Evolutionary conservation across 1,140 invertebrate genomes (phyloP).

Genomic region (Dendroctonus valens): DNA sequence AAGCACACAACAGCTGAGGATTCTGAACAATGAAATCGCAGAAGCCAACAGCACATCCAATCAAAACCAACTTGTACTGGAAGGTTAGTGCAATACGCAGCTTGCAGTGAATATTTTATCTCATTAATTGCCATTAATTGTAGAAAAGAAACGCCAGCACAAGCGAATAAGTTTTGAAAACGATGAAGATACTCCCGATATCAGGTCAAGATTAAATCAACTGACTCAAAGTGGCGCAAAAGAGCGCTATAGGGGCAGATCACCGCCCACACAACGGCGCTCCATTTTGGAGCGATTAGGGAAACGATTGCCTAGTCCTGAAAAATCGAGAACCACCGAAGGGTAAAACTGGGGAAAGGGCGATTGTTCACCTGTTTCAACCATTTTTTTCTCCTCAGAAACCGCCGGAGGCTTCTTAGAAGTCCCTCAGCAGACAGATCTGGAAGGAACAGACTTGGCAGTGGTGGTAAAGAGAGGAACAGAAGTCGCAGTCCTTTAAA

Average conservation of each 20-base stretch:
- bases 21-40: too few relatives aligned
- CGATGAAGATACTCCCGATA: slow-evolving; percentile 6
- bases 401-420: neutral
- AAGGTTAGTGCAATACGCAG: neutral
- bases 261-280: slow-evolving; percentile 25
- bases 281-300: slow-evolving; percentile 44
- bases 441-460: neutral
- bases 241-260: slow-evolving; percentile 10
- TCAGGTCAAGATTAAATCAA: slow-evolving; percentile 31
- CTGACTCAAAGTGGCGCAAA: slow-evolving; percentile 27
- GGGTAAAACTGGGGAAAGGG: too few relatives aligned
- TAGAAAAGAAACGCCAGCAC: slow-evolving; percentile 33
- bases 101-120: neutral
- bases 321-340: neutral
- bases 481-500: slow-evolving; percentile 25
- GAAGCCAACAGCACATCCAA: too few relatives aligned
- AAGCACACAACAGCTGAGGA: too few relatives aligned
- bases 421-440: slow-evolving; percentile 11
- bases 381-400: too few relatives aligned
- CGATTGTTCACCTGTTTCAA: too few relatives aligned
- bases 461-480: slow-evolving; percentile 14
- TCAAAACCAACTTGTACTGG: too few relatives aligned
- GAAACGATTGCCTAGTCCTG: slow-evolving; percentile 19
- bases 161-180: slow-evolving; percentile 39
- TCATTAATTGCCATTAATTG: too few relatives aligned